Percentiles rank a stretch among this genome's conserved stretches.
These are phyloP conservation scores for Oreotragus oreotragus DNA, from an alignment of 2,113 vertebrate species.

Conservation along the genomic window DNA sequence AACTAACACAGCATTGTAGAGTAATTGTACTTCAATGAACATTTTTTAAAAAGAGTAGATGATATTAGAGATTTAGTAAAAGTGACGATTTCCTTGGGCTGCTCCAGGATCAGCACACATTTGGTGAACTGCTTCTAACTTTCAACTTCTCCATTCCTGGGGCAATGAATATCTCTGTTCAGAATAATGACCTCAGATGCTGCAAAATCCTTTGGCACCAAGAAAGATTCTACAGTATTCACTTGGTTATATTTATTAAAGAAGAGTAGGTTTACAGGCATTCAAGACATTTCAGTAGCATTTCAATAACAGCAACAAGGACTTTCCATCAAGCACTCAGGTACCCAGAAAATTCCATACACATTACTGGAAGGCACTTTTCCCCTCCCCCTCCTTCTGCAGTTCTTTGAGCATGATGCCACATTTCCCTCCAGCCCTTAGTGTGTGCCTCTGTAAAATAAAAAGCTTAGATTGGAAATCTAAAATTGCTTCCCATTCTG, in stretches of 20 bases:
- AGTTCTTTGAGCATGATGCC: not conserved
- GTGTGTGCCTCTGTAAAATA: not conserved
- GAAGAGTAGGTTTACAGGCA: not conserved
- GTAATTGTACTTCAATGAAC: not conserved
- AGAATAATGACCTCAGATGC: not conserved
- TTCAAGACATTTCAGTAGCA: not conserved
- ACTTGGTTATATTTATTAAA: not conserved
- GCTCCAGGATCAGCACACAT: not conserved
- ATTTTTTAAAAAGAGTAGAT: not conserved
- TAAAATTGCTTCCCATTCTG: not conserved
- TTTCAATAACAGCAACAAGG: conserved; percentile 10
- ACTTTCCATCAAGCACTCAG: not conserved
- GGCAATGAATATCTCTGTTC: not conserved
- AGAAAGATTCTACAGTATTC: not conserved
- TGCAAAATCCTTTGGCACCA: not conserved
- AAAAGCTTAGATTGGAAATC: not conserved
- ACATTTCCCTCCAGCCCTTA: not conserved
- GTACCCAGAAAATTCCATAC: not conserved
- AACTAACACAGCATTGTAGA: not conserved
- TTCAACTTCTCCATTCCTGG: not conserved
- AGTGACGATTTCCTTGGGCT: not conserved
- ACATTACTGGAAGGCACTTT: not conserved
- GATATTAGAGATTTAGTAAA: conserved; percentile 9
- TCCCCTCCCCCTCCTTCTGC: not conserved
- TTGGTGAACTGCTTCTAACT: not conserved